Base-by-base conservation (phyloP, 2,797 vertebrate species). In the Ficedula albicollis region DNA sequence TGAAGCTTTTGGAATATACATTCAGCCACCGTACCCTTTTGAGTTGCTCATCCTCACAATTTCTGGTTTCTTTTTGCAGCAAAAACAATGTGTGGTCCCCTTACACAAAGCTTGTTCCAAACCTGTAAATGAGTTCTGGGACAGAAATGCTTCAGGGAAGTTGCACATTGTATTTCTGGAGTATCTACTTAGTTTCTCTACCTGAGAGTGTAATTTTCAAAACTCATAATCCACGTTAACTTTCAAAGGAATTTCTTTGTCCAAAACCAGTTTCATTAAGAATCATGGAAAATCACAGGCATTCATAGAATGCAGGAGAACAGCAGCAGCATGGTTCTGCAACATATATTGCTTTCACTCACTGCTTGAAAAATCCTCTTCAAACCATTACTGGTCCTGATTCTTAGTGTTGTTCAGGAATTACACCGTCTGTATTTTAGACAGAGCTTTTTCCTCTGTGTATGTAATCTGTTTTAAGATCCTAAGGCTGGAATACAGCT, bases 61-160 rank as follows among this genome's bases (percentile, higher is more conserved):
- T 16, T 36, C 17, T 70, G 23, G 13, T 25, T 90, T 79, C 11
- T 51, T 94, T 72, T 43, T 52, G 26, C 22, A 76, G 30, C 15
- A 78, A 68, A 66, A 77, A 10, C 8, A 5, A n/a, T n/a, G n/a
- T 34, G 14, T 32, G 38, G 4, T 68, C 11, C 59, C n/a, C 23
- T 81, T 60, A 39, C 56, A 38, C 17, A 74, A 76, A 85, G 14
- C 17, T 92, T 84, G 5, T 66, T 60, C 30, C 20, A 90, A 92
- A 79, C 26, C 20, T 22, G 5, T 36, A 84, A 73, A 81, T 59
- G 67, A 82, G 29, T 38, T 80, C 62, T 72, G 48, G 25, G 36
- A 82, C 25, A 78, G 27, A 88, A 91, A 78, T 43, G 20, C 25
- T 78, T 86, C 44, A 81, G 51, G 27, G n/a, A 87, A 78, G 32